Evolutionary conservation across 2,888 invertebrate species (phyloP), one percentile per base, ranked within the genome.

Genomic region (Anticlea derivata): DNA sequence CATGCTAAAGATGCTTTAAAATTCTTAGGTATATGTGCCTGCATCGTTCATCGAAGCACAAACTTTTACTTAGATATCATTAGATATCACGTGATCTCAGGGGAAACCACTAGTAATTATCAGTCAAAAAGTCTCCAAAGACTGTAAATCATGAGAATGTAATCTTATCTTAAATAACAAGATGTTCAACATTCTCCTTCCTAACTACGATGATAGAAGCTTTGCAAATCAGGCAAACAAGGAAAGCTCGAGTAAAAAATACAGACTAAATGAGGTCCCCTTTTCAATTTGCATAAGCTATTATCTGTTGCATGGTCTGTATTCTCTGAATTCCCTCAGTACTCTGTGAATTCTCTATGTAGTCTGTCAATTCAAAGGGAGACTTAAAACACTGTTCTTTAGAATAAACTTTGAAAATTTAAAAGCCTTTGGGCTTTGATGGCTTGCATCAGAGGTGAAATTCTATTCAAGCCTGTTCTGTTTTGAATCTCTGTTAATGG

Each of bases 271-370:
- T 63, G 67, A 72, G 68, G 61, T 57, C 55, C 45, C 52, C 45
- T 41, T 55, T 57, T 22, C 40, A 58, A 72, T 76, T 79, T 69
- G 63, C 73, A 71, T 78, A 75, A 75, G 60, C 67, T 40, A 50
- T 58, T 51, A 47, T 53, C 52, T 43, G 50, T 55, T 60, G 50
- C 60, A 57, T 52, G 40, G 40, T 22, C 23, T n/a, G 31, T 23
- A 7, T 38, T 43, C 39, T 20, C 27, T 40, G 20, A 41, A 55
- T 31, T 54, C 30, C 8, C 5, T 7, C 26, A 37, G 3, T 23
- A 22, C 23, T 40, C 30, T 22, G 6, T 20, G 10, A 23, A 13
- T 31, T 23, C 10, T 7, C 20, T 10, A 6, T 30, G 12, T 23
- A 41, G 12, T 12, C 13, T 20, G 23, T 11, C 24, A 13, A 20